Evolutionary conservation across 2,888 invertebrate species (phyloP), one percentile per base, ranked within the genome.

Genomic region (Linnaemya vulpina): DNA sequence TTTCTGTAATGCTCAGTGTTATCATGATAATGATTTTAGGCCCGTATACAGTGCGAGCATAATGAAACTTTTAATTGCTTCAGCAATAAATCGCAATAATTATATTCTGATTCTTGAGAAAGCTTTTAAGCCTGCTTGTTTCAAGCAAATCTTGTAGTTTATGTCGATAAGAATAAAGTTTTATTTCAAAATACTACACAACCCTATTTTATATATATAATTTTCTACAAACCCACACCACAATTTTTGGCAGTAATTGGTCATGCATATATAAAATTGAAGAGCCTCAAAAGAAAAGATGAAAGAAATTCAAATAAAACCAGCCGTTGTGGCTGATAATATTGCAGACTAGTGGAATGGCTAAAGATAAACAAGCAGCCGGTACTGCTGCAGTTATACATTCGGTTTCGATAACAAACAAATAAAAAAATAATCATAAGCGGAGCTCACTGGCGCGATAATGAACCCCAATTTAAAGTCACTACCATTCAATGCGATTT

Each of bases 401-500:
- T 80, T 80, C 20, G 74, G 74, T 74, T 80, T 46, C 67, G 80
- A 67, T 80, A 80, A 68, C 82, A 68, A 70, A 73, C 68, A 55
- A 78, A 60, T 40, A 49, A 43, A 55, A 22, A 30, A 79, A 80
- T 62, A 80, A 77, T 80, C 77, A 78, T 60, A 84, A 77, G 77
- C 65, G 60, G 49, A 77, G 71, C 83, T 77, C 85, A 84, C 70
- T 83, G 75, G 77, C 43, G 90, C 89, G 90, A 90, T 90, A 90
- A 90, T 90, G 90, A 90, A 90, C 89, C 90, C 90, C 90, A 90
- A 90, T 90, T 90, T 90, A 90, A 90, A 90, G 90, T 90, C 90
- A 90, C 88, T 90, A 88, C 89, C 90, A 79, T 83, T 86, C 89
- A 91, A 91, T 90, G 88, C 90, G 90, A 91, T 91, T 91, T 91